phyloP scores from a whole-genome alignment of 2,113 vertebrate genomes.

The Macaca nemestrina region DNA sequence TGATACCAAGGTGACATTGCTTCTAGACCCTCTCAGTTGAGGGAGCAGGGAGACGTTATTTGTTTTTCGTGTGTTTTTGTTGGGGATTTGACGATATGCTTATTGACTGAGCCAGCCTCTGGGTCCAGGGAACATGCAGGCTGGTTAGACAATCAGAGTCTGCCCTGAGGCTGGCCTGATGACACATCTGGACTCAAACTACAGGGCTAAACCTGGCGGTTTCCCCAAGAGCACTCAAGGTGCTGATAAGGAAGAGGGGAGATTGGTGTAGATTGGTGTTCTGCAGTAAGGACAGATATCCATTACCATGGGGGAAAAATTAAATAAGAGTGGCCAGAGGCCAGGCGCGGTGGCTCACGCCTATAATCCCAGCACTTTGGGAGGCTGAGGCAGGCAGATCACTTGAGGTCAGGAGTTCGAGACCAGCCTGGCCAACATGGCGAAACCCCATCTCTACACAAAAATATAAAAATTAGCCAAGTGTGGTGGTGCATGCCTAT shows the following conservation, averaged over 20 bases:
- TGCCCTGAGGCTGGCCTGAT: neutral
- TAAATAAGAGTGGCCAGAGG: no score
- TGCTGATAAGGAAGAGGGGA: neutral
- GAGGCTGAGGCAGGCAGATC: no score
- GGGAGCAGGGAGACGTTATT: accelerated
- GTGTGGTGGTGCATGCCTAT: no score
- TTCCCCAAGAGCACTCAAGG: neutral
- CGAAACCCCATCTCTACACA: no score
- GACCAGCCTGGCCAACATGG: no score
- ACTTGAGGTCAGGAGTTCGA: no score
- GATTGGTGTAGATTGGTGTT: no score
- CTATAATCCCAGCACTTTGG: no score
- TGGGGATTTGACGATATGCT: accelerated
- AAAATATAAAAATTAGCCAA: no score
- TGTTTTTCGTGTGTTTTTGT: neutral
- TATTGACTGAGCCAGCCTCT: no score
- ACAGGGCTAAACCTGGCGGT: neutral
- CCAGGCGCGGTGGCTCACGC: accelerated
- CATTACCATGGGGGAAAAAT: accelerated
- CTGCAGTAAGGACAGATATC: neutral
- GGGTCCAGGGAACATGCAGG: accelerated
- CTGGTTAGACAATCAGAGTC: neutral
- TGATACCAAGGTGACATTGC: accelerated
- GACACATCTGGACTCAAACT: neutral
- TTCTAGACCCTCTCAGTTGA: neutral